Percentiles rank a stretch among this genome's conserved stretches.
Conservation (phyloP, 2,797 vertebrate genomes). For the Myripristis murdjan region DNA sequence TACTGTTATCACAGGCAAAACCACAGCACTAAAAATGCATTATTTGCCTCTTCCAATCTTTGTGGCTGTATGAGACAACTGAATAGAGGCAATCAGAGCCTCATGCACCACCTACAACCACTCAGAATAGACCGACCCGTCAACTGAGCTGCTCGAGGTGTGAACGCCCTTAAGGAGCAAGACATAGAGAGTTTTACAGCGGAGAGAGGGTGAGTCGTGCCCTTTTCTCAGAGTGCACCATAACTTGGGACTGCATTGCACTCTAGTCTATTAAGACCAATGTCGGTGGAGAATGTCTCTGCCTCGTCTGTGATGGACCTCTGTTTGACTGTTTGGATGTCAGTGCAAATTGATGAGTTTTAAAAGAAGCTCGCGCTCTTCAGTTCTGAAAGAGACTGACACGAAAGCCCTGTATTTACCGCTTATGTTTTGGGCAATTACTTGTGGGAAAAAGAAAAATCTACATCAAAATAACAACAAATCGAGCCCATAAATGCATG, state of each 20-base stretch:
- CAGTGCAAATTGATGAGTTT: constrained; percentile 22
- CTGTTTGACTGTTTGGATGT: constrained; percentile 12
- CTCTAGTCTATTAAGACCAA: background rate
- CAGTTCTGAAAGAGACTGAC: constrained; percentile 10
- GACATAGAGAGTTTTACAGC: too few relatives aligned
- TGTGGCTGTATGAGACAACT: too few relatives aligned
- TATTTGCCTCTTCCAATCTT: too few relatives aligned
- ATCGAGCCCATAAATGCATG: background rate
- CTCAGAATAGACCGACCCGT: too few relatives aligned
- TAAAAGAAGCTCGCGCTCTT: constrained; percentile 24
- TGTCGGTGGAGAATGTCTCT: constrained; percentile 13
- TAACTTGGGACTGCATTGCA: background rate
- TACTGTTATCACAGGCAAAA: too few relatives aligned
- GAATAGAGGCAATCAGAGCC: too few relatives aligned
- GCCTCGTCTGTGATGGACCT: constrained; percentile 28
- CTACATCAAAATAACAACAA: constrained; percentile 17
- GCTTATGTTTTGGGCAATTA: constrained; percentile 18
- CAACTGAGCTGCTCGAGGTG: too few relatives aligned
- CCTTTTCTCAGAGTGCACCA: too few relatives aligned
- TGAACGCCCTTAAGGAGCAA: too few relatives aligned
- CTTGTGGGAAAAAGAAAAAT: constrained; percentile 9
- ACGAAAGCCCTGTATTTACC: constrained; percentile 25
- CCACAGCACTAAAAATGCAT: too few relatives aligned
- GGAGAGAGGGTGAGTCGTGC: too few relatives aligned
- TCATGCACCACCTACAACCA: too few relatives aligned